phyloP scores from a whole-genome alignment of 2,797 vertebrate genomes.

The Macroramphosus scolopax region DNA sequence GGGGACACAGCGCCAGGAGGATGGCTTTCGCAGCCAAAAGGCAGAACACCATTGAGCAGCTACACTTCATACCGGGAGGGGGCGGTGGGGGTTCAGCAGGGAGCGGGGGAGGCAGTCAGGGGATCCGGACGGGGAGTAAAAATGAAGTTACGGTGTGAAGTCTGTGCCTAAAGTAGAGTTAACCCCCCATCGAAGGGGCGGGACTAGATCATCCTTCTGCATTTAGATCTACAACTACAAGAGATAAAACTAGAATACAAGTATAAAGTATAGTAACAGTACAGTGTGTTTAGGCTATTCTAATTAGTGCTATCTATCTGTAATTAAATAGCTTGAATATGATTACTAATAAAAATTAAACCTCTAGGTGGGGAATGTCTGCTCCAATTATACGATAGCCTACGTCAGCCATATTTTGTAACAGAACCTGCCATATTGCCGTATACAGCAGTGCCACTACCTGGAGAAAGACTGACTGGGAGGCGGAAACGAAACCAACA shows the following conservation, averaged over 20 bases:
- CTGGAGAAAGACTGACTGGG: constrained; percentile 56
- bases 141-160: constrained; percentile 91
- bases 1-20: constrained; percentile 81
- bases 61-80: constrained; percentile 91
- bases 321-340: constrained; percentile 67
- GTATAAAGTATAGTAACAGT: constrained; percentile 57
- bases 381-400: constrained; percentile 70
- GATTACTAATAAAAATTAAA: constrained; percentile 45
- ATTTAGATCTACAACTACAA: constrained; percentile 58
- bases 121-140: constrained; percentile 90
- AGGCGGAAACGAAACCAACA: constrained; percentile 54
- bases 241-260: constrained; percentile 53
- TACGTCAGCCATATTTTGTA: constrained; percentile 82
- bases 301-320: constrained; percentile 65
- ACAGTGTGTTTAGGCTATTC: constrained; percentile 63
- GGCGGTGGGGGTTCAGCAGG: constrained; percentile 77
- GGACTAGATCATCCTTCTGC: constrained; percentile 54
- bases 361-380: constrained; percentile 50
- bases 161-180: constrained; percentile 58
- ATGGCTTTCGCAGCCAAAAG: constrained; percentile 88
- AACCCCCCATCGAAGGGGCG: constrained; percentile 37
- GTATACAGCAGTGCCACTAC: constrained; percentile 77
- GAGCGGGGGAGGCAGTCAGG: constrained; percentile 81
- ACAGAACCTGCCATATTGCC: constrained; percentile 74
- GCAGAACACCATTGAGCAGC: constrained; percentile 93